Evolutionary conservation across 2,888 invertebrate genomes (phyloP).

Genomic region (Ctena decussata): DNA sequence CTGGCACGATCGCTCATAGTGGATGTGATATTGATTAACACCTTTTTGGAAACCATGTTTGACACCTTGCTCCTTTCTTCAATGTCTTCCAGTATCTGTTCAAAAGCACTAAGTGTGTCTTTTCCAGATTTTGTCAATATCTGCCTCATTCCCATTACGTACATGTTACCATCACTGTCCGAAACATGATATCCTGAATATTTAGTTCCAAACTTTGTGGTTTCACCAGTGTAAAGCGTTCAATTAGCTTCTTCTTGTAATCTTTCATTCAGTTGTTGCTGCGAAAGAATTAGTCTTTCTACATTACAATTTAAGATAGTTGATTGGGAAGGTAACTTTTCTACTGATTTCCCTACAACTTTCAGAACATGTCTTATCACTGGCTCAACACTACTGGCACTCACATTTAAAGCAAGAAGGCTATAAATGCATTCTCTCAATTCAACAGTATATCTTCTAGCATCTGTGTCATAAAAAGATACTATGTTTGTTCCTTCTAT

Average conservation of each 20-base stretch:
- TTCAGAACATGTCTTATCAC: conserved; percentile 42
- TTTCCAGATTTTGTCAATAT: conserved; percentile 14
- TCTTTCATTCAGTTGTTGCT: conserved; percentile 34
- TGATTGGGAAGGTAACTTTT: conserved; percentile 32
- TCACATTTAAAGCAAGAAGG: conserved; percentile 30
- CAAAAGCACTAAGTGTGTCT: conserved; percentile 15
- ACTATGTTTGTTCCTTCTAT: background rate
- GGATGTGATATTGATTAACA: conserved; percentile 37
- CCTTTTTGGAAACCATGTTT: conserved; percentile 1
- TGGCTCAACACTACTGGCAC: conserved; percentile 4
- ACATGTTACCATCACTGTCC: conserved; percentile 31
- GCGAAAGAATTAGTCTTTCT: conserved; percentile 38
- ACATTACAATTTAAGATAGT: conserved; percentile 40
- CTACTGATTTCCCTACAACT: conserved; percentile 8
- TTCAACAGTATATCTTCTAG: conserved; percentile 33
- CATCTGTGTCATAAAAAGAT: background rate
- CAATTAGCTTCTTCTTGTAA: conserved; percentile 10
- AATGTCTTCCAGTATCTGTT: conserved; percentile 38
- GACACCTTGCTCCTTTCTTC: conserved; percentile 6
- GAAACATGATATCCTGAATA: conserved; percentile 40
- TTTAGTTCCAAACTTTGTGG: conserved; percentile 44
- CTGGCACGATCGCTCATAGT: conserved; percentile 43
- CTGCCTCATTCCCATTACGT: conserved; percentile 41
- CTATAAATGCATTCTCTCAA: conserved; percentile 27
- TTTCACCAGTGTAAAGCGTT: conserved; percentile 44